Conservation (phyloP, 2,113 vertebrate species). For the Spilogale gracilis region DNA sequence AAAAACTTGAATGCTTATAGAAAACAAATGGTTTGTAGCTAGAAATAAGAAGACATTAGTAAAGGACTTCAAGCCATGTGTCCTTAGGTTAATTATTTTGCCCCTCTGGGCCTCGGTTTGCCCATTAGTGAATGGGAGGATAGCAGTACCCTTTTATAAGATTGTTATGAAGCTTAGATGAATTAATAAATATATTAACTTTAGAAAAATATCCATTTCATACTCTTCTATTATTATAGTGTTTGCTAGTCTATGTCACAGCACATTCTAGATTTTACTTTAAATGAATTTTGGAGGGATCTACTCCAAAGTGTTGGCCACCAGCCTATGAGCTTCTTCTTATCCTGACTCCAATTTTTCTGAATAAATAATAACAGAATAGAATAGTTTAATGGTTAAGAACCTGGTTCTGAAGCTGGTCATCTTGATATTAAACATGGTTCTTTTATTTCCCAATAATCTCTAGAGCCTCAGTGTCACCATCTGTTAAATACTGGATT, state of each 20-base stretch:
- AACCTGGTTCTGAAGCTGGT: not conserved
- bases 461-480: not conserved
- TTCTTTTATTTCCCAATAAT: not conserved
- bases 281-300: not conserved
- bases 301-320: not conserved
- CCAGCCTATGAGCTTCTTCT: not conserved
- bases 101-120: not conserved
- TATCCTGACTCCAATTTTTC: not conserved
- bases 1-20: constrained; percentile 7
- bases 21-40: not conserved
- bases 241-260: not conserved
- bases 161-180: not conserved
- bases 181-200: not conserved
- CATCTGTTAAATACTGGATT: not conserved
- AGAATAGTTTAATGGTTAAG: not conserved
- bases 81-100: not conserved
- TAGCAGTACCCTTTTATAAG: not conserved
- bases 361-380: not conserved
- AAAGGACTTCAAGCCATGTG: not conserved
- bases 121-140: not conserved
- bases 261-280: not conserved
- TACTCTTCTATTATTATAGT: not conserved
- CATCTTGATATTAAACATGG: not conserved
- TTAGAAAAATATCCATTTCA: not conserved
- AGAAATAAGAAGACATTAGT: not conserved